These are phyloP conservation scores for Mastomys coucha DNA, from an alignment of 2,113 vertebrate species.

Conservation along the genomic window DNA sequence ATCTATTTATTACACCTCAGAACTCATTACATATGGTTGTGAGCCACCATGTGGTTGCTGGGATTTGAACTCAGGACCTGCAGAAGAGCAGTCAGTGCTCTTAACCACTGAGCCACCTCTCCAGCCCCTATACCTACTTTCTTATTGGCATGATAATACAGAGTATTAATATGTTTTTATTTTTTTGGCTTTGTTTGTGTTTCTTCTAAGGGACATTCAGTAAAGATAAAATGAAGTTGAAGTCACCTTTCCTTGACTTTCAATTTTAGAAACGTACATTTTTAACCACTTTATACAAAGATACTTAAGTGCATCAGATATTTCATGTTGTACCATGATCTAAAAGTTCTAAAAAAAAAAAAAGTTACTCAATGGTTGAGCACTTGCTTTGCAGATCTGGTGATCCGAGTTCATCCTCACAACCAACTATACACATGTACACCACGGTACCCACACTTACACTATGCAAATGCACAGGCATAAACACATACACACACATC, in stretches of 20 bases:
- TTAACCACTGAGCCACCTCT: no score
- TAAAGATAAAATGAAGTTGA: slow-evolving; percentile 37
- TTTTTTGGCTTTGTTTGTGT: background rate
- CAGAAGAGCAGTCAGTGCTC: no score
- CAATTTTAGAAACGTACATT: background rate
- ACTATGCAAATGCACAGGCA: background rate
- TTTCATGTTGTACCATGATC: background rate
- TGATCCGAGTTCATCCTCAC: background rate
- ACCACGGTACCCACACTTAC: background rate
- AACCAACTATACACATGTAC: background rate
- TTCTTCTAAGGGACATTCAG: background rate
- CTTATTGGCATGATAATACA: background rate
- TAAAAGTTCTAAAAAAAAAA: slow-evolving; percentile 29
- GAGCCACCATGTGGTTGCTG: no score
- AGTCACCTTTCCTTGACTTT: background rate
- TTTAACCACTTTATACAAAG: background rate
- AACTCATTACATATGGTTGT: no score
- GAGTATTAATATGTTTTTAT: background rate
- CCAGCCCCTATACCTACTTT: background rate
- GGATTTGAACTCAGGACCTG: no score
- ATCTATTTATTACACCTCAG: no score
- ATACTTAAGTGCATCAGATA: background rate
- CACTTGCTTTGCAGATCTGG: background rate
- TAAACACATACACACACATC: background rate
- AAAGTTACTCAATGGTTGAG: background rate